Percentiles rank a stretch among this genome's conserved stretches.
These are phyloP conservation scores for Lasioglossum vierecki DNA, from an alignment of 2,888 invertebrate genomes.

Conservation along the genomic window DNA sequence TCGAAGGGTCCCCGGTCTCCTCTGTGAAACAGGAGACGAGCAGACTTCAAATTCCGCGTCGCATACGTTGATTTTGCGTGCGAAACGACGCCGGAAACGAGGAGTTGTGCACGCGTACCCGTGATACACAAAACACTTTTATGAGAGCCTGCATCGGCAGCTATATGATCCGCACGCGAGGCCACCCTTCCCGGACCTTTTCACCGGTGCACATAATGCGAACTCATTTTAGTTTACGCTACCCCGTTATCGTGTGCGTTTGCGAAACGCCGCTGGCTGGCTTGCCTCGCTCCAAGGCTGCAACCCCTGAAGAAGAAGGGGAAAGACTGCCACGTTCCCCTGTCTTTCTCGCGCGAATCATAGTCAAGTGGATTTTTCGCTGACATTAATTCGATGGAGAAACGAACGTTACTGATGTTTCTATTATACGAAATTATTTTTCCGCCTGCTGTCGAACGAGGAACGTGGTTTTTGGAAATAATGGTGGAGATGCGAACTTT, in stretches of 20 bases:
- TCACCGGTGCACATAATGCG: conserved; percentile 72
- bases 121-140: conserved; percentile 58
- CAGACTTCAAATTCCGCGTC: conserved; percentile 3
- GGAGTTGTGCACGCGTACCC: not conserved
- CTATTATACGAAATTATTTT: not conserved
- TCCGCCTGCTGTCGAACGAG: not conserved
- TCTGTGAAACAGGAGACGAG: conserved; percentile 23
- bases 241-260: conserved; percentile 69
- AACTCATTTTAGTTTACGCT: conserved; percentile 72
- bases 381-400: conserved; percentile 33
- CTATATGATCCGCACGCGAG: conserved; percentile 60
- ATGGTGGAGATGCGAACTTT: not conserved
- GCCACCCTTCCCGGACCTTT: conserved; percentile 66
- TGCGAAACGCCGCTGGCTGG: conserved; percentile 58
- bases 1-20: not conserved
- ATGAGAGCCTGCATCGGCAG: conserved; percentile 54
- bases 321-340: conserved; percentile 34
- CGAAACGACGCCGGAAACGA: conserved; percentile 18
- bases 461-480: not conserved
- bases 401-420: conserved; percentile 9
- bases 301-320: not conserved
- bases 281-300: conserved; percentile 5
- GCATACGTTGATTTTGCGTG: conserved; percentile 18
- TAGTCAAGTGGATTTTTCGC: conserved; percentile 55
- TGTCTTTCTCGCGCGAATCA: conserved; percentile 36